phyloP scores from a whole-genome alignment of 2,888 invertebrate genomes.

The Ramazzottius varieornatus region DNA sequence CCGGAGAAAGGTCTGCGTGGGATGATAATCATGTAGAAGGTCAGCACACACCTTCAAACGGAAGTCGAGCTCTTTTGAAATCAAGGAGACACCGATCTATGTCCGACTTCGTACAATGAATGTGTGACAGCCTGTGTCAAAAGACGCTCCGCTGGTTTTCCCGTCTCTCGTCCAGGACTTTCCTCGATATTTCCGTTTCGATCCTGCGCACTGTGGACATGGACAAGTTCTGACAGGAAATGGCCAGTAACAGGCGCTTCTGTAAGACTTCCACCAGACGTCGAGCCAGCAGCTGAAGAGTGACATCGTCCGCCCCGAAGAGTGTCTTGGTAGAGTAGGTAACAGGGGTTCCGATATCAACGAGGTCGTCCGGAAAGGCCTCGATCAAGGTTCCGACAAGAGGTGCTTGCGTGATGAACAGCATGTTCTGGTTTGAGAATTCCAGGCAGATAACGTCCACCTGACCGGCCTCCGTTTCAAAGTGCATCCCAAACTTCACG shows the following conservation, averaged over 20 bases:
- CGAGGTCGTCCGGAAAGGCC: neutral
- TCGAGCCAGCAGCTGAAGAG: neutral
- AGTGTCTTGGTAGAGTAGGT: neutral
- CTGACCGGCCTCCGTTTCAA: too few species aligned
- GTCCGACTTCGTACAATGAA: too few species aligned
- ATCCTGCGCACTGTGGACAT: neutral
- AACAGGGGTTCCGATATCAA: neutral
- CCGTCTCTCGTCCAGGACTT: too few species aligned
- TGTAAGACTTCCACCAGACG: neutral
- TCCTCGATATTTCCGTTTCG: neutral
- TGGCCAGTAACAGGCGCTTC: neutral
- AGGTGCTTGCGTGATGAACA: neutral
- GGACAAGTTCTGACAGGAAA: neutral
- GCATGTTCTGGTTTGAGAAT: neutral
- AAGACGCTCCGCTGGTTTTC: too few species aligned
- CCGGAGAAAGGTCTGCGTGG: too few species aligned
- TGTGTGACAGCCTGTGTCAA: too few species aligned
- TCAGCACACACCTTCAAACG: too few species aligned
- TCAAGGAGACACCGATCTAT: too few species aligned
- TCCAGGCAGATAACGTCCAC: neutral
- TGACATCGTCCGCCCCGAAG: neutral
- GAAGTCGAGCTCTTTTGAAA: too few species aligned
- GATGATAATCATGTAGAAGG: too few species aligned
- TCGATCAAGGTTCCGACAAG: neutral
- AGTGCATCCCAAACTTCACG: too few species aligned